Evolutionary conservation across 2,888 invertebrate species (phyloP).

Genomic region (Gisinianus flammeolus): DNA sequence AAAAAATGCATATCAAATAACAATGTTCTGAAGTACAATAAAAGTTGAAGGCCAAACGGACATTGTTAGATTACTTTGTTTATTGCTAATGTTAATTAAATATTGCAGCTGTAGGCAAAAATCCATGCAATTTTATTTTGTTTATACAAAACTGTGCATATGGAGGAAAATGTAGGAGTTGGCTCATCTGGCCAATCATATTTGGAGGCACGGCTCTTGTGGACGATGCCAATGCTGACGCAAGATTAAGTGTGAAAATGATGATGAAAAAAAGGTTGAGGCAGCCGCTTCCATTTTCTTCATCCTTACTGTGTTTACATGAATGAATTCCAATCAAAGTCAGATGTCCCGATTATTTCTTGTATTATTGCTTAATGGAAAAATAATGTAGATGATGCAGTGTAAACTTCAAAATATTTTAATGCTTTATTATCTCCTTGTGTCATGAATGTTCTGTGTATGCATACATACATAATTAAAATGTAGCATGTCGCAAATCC

Average conservation of each 20-base stretch:
- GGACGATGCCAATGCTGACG: conserved; percentile 4
- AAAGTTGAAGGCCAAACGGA: too few relatives aligned
- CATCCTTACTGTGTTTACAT: not conserved
- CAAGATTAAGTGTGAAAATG: not conserved
- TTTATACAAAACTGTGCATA: too few relatives aligned
- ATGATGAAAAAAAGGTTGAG: not conserved
- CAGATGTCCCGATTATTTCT: not conserved
- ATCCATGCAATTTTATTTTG: too few relatives aligned
- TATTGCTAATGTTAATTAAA: too few relatives aligned
- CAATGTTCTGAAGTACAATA: too few relatives aligned
- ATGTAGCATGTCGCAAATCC: too few relatives aligned
- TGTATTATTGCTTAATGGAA: not conserved
- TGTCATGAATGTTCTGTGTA: too few relatives aligned
- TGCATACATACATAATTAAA: too few relatives aligned
- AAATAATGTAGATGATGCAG: not conserved
- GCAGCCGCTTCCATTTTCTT: not conserved
- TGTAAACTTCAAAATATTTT: not conserved
- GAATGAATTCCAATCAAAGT: not conserved
- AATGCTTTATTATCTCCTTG: not conserved
- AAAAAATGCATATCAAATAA: too few relatives aligned
- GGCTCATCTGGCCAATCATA: not conserved
- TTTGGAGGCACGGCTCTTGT: not conserved
- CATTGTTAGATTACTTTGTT: too few relatives aligned
- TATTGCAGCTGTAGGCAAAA: too few relatives aligned
- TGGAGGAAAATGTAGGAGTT: too few relatives aligned